Percentiles rank a stretch among this genome's conserved stretches.
Evolutionary conservation across 2,113 vertebrate genomes (phyloP).

Genomic region (Amphilophus citrinellus): DNA sequence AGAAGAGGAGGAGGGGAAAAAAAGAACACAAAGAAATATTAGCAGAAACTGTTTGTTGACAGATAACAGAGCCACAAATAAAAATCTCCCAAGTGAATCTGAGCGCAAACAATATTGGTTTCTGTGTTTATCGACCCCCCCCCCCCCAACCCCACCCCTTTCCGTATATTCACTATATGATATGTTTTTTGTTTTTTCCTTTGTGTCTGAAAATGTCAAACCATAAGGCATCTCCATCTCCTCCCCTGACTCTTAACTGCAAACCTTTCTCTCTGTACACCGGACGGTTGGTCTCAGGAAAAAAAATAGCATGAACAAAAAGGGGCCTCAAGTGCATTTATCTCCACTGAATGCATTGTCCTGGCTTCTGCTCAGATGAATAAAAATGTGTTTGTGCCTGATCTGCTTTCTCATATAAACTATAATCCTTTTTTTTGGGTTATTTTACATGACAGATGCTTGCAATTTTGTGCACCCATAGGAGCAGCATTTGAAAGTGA

Average conservation of each 20-base stretch:
- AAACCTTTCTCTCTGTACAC: neutral
- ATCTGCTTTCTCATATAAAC: neutral
- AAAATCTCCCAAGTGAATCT: conserved; percentile 31
- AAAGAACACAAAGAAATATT: neutral
- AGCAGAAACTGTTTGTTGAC: conserved; percentile 33
- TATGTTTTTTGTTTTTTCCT: neutral
- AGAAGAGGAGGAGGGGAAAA: neutral
- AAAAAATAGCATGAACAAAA: neutral
- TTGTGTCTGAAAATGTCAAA: conserved; percentile 45
- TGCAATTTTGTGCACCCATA: neutral
- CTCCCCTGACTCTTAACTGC: neutral
- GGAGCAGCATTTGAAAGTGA: neutral
- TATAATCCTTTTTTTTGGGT: neutral
- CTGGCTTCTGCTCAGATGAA: neutral
- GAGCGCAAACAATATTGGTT: conserved; percentile 40
- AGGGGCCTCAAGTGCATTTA: neutral
- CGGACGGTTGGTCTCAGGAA: neutral
- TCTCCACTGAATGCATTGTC: neutral
- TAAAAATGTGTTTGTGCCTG: neutral
- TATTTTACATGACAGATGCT: neutral
- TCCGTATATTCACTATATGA: conserved; percentile 3
- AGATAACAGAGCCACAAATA: conserved; percentile 20
- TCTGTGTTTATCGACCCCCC: conserved; percentile 32
- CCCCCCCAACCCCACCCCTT: neutral
- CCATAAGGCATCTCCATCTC: conserved; percentile 12